Base-by-base conservation (phyloP, 53 echinoderm and acorn worm genomes). In the Pentamera pediparva region DNA sequence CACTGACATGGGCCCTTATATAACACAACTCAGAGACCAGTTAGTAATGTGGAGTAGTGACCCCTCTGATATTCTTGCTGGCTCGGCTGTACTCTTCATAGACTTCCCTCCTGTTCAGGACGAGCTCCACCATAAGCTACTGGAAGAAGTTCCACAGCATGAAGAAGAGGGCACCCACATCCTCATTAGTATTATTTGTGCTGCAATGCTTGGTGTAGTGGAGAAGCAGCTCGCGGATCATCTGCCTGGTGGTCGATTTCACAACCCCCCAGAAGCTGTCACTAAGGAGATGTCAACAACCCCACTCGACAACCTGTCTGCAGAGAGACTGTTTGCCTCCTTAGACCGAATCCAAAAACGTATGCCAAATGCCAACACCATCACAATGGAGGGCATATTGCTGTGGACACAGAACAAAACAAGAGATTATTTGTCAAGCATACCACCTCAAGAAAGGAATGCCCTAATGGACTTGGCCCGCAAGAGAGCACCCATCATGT, bases 351-450 rank as follows among this genome's bases (percentile, higher is more conserved):
- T 70, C 18, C 43, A 45, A 47, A 70, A 47, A 26, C 45, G 37
- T 10, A 64, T 40, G 49, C 70, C 70, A 70, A 70, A 70, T 41
- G 70, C 70, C 7, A 70, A 45, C 49, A 70, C 70, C 48, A 40
- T 70, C 6, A 45, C 43, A 28, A 45, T 70, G 70, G 70, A 70
- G 37, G 49, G 70, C 45, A 45, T 47, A 2, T 27, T 70, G 32
- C 22, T 70, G 45, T 70, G 49, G 22, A 40, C 43, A 3, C 70
- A 70, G 13, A 70, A 70, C 27, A 40, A 70, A 24, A 70, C 70
- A 13, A 13, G 20, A 22, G 6, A 17, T 4, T 70, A 47, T 4
- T 26, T 70, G 5, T 11, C 6, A 2, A 45, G 45, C 13, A 9
- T 70, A 40, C 45, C 70, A 3, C 7, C 48, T 22, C n/a, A 70